Percentiles rank a stretch among this genome's conserved stretches.
Evolutionary conservation across 2,797 vertebrate species (phyloP).

Genomic region (Aldrovandia affinis): DNA sequence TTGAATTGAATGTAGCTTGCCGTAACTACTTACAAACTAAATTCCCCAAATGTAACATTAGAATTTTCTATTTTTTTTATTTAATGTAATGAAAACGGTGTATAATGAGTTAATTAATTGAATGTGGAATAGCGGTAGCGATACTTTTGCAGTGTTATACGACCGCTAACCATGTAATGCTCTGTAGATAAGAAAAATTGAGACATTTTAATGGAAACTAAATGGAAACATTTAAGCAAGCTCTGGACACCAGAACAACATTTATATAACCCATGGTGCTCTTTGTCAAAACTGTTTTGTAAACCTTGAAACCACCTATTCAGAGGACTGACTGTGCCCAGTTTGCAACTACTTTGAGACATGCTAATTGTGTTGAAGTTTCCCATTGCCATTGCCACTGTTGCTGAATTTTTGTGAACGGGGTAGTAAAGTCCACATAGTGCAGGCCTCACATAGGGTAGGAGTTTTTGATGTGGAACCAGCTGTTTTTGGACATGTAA

Average conservation of each 20-base stretch:
- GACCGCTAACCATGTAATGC: constrained; percentile 1
- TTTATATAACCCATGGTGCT: neutral
- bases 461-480: neutral
- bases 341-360: neutral
- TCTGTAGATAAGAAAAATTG: neutral
- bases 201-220: too few species aligned
- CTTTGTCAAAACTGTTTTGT: neutral
- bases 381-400: neutral
- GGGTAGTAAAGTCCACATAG: neutral
- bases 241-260: neutral
- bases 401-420: neutral
- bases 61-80: neutral
- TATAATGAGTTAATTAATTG: too few species aligned
- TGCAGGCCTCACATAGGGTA: neutral
- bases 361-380: neutral
- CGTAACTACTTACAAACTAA: neutral
- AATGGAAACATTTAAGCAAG: neutral
- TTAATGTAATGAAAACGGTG: neutral
- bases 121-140: neutral
- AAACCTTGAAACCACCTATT: neutral
- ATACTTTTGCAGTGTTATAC: neutral
- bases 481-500: neutral
- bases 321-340: neutral
- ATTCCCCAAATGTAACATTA: too few species aligned
- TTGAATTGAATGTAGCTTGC: neutral